These are phyloP conservation scores for Procambarus clarkii DNA, from an alignment of 1,140 invertebrate species.

Conservation along the genomic window DNA sequence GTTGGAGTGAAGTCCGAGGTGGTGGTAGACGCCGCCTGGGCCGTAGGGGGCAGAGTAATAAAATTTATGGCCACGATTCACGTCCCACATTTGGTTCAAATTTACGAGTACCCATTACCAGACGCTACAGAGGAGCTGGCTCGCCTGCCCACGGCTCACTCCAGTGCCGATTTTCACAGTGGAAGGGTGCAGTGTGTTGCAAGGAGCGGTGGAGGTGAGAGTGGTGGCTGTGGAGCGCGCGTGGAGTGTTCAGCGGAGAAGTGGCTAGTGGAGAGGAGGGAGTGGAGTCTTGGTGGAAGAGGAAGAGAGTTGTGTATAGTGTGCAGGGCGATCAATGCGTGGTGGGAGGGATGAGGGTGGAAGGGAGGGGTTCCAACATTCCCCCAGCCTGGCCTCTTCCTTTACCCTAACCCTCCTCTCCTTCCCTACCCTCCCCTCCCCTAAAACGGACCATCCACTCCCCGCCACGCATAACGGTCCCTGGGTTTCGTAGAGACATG, in stretches of 20 bases:
- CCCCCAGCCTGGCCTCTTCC: neutral
- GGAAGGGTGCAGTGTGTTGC: constrained; percentile 64
- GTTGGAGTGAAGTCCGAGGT: constrained; percentile 4
- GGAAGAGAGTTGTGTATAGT: constrained; percentile 58
- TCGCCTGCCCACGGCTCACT: constrained; percentile 61
- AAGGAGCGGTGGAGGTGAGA: constrained; percentile 42
- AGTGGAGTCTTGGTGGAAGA: constrained; percentile 27
- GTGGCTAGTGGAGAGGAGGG: neutral
- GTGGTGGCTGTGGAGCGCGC: constrained; percentile 30
- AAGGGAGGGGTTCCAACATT: neutral
- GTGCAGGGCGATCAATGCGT: constrained; percentile 59
- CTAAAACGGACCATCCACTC: neutral
- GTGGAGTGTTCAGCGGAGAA: neutral
- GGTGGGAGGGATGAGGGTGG: neutral
- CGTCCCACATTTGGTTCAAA: constrained; percentile 72
- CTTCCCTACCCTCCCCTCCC: constrained; percentile 16
- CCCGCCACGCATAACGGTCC: constrained; percentile 47
- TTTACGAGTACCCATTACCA: constrained; percentile 72
- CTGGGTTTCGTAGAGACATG: neutral
- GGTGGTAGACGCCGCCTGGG: constrained; percentile 5
- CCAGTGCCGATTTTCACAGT: constrained; percentile 69
- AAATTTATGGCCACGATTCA: constrained; percentile 72
- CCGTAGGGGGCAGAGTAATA: constrained; percentile 71
- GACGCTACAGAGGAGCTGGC: constrained; percentile 60
- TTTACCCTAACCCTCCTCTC: neutral